phyloP scores from a whole-genome alignment of 2,888 invertebrate genomes.

The Nomada fabriciana region DNA sequence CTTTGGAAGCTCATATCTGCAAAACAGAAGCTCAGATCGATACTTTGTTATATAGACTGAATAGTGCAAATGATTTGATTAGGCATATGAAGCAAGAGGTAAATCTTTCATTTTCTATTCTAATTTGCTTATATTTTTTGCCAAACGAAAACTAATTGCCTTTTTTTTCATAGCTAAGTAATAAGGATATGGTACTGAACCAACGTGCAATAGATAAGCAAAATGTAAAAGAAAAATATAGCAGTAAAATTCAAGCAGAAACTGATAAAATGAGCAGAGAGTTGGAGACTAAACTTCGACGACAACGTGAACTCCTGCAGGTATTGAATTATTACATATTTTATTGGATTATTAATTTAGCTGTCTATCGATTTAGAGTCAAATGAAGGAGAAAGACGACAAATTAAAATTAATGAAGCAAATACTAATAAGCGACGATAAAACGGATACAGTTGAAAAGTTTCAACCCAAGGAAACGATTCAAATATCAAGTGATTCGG shows the following conservation, averaged over 20 bases:
- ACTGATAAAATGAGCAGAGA: conserved; percentile 90
- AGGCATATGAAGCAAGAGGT: conserved; percentile 87
- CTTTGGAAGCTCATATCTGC: conserved; percentile 88
- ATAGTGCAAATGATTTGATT: conserved; percentile 87
- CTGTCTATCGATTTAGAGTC: conserved; percentile 73
- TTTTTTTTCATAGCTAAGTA: conserved; percentile 49
- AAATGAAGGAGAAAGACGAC: conserved; percentile 87
- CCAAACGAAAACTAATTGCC: conserved; percentile 34
- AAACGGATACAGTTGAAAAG: neutral
- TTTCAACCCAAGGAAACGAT: conserved; percentile 25
- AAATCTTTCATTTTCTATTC: conserved; percentile 19
- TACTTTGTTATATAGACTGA: conserved; percentile 87
- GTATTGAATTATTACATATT: conserved; percentile 70
- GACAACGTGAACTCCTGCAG: conserved; percentile 86
- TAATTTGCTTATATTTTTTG: neutral
- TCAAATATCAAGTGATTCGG: conserved; percentile 3
- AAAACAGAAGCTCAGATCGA: conserved; percentile 88
- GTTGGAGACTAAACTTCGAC: conserved; percentile 86
- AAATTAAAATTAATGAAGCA: conserved; percentile 87
- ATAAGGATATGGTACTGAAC: conserved; percentile 58
- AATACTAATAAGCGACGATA: conserved; percentile 84
- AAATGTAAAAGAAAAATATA: conserved; percentile 83
- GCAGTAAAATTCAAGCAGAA: conserved; percentile 87
- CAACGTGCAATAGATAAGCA: conserved; percentile 83
- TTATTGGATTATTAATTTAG: conserved; percentile 19